A percentile compares a stretch with the other conserved stretches of the same genome.
These are phyloP conservation scores for Homarus americanus DNA, from an alignment of 1,140 invertebrate species.

Conservation along the genomic window DNA sequence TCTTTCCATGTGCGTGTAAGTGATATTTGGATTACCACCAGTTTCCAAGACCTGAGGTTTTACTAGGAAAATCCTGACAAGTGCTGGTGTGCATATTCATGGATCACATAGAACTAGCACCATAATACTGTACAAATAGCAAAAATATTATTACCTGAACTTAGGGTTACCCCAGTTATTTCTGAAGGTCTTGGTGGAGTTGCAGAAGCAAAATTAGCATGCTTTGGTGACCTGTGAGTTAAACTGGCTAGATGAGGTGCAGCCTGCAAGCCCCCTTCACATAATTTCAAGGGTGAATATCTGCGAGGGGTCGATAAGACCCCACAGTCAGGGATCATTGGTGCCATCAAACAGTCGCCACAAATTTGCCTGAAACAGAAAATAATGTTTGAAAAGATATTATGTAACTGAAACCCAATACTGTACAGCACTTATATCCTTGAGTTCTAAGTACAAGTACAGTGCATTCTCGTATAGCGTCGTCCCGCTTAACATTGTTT, in stretches of 20 bases:
- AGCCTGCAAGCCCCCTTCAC: neutral
- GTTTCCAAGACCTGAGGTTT: neutral
- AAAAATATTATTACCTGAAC: conserved; percentile 28
- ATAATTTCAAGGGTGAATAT: neutral
- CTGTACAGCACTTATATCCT: too few relatives aligned
- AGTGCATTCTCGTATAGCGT: too few relatives aligned
- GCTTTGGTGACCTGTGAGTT: neutral
- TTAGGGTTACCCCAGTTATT: conserved; percentile 11
- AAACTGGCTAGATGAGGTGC: neutral
- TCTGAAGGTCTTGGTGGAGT: neutral
- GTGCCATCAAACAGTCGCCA: conserved; percentile 19
- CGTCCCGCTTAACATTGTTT: too few relatives aligned
- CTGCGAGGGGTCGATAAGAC: conserved; percentile 41
- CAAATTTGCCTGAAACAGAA: neutral
- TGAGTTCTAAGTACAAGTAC: too few relatives aligned
- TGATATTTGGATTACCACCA: too few relatives aligned
- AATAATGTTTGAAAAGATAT: too few relatives aligned
- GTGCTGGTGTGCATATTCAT: too few relatives aligned
- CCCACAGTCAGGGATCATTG: conserved; percentile 58
- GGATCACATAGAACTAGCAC: too few relatives aligned
- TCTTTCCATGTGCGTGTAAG: too few relatives aligned
- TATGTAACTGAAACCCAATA: too few relatives aligned
- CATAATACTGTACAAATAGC: too few relatives aligned
- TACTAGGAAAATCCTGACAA: neutral
- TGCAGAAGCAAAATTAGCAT: neutral